Base-by-base conservation (phyloP, 2,113 vertebrate species). In the Narcine bancroftii region DNA sequence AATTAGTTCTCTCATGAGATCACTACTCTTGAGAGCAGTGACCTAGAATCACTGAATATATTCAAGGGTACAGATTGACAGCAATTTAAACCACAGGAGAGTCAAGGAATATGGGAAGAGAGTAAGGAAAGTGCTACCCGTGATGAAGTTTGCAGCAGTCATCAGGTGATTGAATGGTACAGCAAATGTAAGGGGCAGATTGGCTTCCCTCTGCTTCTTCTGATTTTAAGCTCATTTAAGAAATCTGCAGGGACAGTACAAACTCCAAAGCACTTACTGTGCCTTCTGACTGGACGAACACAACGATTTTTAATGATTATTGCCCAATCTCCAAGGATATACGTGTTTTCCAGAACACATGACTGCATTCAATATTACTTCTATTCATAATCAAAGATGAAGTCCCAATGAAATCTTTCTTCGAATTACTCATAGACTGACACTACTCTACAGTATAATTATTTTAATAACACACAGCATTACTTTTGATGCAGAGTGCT, bases 381-480 rank as follows among this genome's bases (percentile, higher is more conserved):
- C 50, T 36, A 2, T 60, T 39, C 1, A 21, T 69, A 45, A 91
- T 36, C 36, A 69, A 45, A 45, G 42, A 11, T 60, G 36, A 91
- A 91, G 45, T 0, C 13, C 29, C 89, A 91, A 45, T 47, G 21
- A 69, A 1, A 69, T 91, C 65, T 3, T 71, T 45, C 24, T 47
- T n/a, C 39, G 36, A 89, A 6, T 42, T 89, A 24, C 56, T 65
- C 85, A 65, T n/a, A 24, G 39, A 65, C 36, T 7, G n/a, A 36
- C 21, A 65, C 53, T 63, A 6, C 83, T 63, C 2, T 39, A 24
- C 42, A 47, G 63, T 69, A 26, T 47, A 45, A 91, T 91, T 9
- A 15, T 91, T 91, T 69, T 17, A 91, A 91, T 91, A 91, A 69
- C 39, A 91, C 21, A 45, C 47, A 21, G 45, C 53, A 85, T 91